Evolutionary conservation across 2,888 invertebrate species (phyloP).

Genomic region (Lymantria monacha): DNA sequence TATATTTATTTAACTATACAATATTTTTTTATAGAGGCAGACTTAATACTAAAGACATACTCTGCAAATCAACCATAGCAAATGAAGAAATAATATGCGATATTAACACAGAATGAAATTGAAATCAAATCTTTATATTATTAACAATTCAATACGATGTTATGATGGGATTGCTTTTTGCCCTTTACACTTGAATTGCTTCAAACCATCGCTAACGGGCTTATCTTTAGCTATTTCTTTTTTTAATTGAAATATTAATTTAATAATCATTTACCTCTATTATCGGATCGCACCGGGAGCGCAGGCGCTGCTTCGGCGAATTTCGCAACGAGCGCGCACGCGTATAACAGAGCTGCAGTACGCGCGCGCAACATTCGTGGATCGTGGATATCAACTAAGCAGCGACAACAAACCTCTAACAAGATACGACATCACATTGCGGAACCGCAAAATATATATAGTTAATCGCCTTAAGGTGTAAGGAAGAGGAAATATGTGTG

Average conservation of each 20-base stretch:
- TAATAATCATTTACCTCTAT: conserved; percentile 46
- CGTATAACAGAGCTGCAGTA: conserved; percentile 47
- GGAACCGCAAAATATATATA: neutral
- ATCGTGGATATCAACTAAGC: conserved; percentile 35
- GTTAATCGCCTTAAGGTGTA: neutral
- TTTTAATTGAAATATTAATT: neutral
- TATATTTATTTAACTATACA: too few species aligned
- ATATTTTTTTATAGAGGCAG: too few species aligned
- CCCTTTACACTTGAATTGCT: too few species aligned
- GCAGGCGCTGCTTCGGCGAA: conserved; percentile 53
- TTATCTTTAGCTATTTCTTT: too few species aligned
- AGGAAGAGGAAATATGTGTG: neutral
- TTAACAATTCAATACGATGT: too few species aligned
- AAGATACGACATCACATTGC: neutral
- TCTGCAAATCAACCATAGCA: too few species aligned
- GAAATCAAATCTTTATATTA: too few species aligned
- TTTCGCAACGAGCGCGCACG: conserved; percentile 54
- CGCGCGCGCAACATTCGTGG: conserved; percentile 64
- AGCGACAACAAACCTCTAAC: neutral
- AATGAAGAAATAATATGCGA: too few species aligned
- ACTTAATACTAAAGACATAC: too few species aligned
- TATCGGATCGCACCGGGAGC: conserved; percentile 52
- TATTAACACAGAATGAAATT: too few species aligned
- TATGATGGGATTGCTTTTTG: too few species aligned
- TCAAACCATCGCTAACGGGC: too few species aligned